Conservation (phyloP, 2,797 vertebrate genomes). For the Amniataba percoides region DNA sequence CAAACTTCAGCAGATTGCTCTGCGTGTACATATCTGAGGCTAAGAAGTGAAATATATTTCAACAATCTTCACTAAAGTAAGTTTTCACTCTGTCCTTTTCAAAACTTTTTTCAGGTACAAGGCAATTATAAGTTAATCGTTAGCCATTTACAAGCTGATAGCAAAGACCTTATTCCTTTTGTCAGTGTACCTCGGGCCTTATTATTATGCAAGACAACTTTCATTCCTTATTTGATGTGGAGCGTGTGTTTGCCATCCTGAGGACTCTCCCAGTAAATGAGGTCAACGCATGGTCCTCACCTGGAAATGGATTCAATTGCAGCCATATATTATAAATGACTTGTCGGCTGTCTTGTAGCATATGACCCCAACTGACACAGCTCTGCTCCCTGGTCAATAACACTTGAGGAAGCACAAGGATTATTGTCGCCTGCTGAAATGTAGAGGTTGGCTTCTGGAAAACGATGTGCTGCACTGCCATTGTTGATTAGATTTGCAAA, state of each 20-base stretch:
- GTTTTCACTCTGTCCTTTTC: conserved; percentile 29
- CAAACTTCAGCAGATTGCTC: conserved; percentile 19
- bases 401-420: conserved; percentile 15
- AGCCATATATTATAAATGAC: conserved; percentile 58
- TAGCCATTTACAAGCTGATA: conserved; percentile 41
- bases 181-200: conserved; percentile 25
- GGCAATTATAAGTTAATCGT: conserved; percentile 55
- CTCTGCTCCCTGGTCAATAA: conserved; percentile 44
- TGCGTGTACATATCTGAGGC: conserved; percentile 4
- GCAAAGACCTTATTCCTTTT: conserved; percentile 29
- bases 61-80: conserved; percentile 31
- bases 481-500: conserved; percentile 39
- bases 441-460: conserved; percentile 16
- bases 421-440: conserved; percentile 19
- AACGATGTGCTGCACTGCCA: conserved; percentile 9
- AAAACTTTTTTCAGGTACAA: conserved; percentile 50
- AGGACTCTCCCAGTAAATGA: conserved; percentile 58
- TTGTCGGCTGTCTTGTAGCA: conserved; percentile 39
- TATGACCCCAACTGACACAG: conserved; percentile 43
- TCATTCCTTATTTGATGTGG: conserved; percentile 47
- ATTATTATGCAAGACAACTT: conserved; percentile 58
- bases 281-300: conserved; percentile 60
- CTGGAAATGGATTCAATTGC: conserved; percentile 72
- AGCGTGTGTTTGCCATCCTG: conserved; percentile 37
- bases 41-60: conserved; percentile 47